Base-by-base conservation (phyloP, 2,113 vertebrate genomes). In the Scophthalmus maximus region DNA sequence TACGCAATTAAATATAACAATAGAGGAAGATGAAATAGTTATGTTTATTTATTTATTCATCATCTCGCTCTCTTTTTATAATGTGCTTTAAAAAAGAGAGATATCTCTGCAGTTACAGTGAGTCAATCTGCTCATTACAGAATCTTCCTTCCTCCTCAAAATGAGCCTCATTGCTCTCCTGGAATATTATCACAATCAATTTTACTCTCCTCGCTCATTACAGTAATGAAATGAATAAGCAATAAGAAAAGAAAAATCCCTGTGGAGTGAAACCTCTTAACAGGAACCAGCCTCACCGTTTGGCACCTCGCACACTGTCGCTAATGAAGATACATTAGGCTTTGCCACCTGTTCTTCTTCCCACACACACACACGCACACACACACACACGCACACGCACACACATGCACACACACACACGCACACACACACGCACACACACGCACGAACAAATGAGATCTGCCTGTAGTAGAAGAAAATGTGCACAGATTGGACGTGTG, bases 251-350 rank as follows among this genome's bases (percentile, higher is more conserved):
- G n/a, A n/a, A n/a, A n/a, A 65, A 67, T 84, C 78, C 75, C 70
- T 23, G 25, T 5, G 23, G 62, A 67, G 32, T n/a, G 26, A 51
- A 63, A 59, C 46, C 62, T 22, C 53, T n/a, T 69, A 50, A 52
- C 46, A 29, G 73, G 1, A 5, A 58, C n/a, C 64, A 22, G n/a
- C 36, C 76, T 80, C 71, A 17, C 51, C 40, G 55, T 61, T 78
- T 75, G 76, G 62, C 76, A 55, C 49, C 78, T 61, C 56, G 26
- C 23, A 20, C 55, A 20, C 53, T 22, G 46, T 15, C 36, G 68
- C 63, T 80, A 60, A 87, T 89, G 80, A 81, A 84, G 82, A 87
- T 62, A 36, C 64, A 80, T 87, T 55, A 59, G 53, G 46, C 66
- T 57, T 53, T 57, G 40, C 78, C 84, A 83, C 74, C 76, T 87